Evolutionary conservation across 2,113 vertebrate genomes (phyloP), one percentile per base, ranked within the genome.

Genomic region (Poicephalus gulielmi): DNA sequence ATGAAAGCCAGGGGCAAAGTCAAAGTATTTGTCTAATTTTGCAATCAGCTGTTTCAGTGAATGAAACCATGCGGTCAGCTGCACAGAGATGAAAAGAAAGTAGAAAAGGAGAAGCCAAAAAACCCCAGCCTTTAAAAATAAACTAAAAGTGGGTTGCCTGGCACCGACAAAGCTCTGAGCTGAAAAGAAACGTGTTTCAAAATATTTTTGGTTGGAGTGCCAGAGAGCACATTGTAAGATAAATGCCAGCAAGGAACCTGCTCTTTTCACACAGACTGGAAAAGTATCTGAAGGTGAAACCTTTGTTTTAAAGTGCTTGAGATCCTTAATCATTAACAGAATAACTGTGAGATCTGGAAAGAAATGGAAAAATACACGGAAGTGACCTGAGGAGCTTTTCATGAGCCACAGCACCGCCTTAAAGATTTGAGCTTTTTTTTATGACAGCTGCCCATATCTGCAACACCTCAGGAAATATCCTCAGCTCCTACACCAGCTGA

Each of bases 1-100:
- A 66, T 6, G 2, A 37, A 70, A 96, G 91, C 89, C 80, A 41
- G 86, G 69, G 89, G 90, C 92, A 95, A 93, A 96, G 96, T 94
- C 93, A 82, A 71, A 89, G 70, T 43, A 79, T 94, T 86, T 86
- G 91, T 86, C 79, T 93, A 8, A 89, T 92, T 88, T 91, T 35
- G 46, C 88, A 74, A 59, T 68, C 13, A 2, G 49, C 68, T 87
- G 30, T 79, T 92, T n/a, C 63, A 44, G 78, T 70, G 78, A 87
- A 76, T 63, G 81, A 90, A 93, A 57, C 57, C n/a, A 6, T 59
- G 84, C 35, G 68, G 80, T 74, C 70, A 75, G 74, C 88, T 70
- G 67, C 23, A 15, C 35, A 10, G 10, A 7, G 25, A 90, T 55
- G 67, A 62, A 46, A 60, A 52, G 20, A 53, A 62, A 93, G 52